Conservation (phyloP, 2,797 vertebrate species). For the Sparus aurata region DNA sequence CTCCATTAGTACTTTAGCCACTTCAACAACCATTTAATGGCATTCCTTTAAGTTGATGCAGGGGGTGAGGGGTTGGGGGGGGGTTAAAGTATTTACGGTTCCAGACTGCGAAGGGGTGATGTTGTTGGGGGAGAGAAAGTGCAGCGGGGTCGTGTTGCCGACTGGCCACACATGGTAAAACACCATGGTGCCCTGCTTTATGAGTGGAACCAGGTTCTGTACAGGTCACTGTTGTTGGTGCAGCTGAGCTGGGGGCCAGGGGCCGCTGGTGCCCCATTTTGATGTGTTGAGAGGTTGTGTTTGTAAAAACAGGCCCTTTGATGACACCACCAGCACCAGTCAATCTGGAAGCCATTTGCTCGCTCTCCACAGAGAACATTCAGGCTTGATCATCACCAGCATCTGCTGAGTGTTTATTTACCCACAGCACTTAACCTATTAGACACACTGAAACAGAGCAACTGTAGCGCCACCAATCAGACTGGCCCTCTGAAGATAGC, state of each 20-base stretch:
- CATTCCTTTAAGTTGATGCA: conserved; percentile 65
- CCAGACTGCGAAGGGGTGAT: conserved; percentile 57
- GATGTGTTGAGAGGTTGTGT: conserved; percentile 70
- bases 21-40: conserved; percentile 57
- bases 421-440: conserved; percentile 86
- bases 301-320: conserved; percentile 78
- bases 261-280: conserved; percentile 46
- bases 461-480: conserved; percentile 41
- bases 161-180: conserved; percentile 63
- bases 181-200: conserved; percentile 71
- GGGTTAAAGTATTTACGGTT: conserved; percentile 72
- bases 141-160: conserved; percentile 68
- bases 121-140: conserved; percentile 43
- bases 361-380: conserved; percentile 66
- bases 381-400: conserved; percentile 67
- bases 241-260: conserved; percentile 73
- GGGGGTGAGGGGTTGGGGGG: conserved; percentile 29
- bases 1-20: conserved; percentile 58
- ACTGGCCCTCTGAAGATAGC: conserved; percentile 29
- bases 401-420: conserved; percentile 91
- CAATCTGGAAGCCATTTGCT: conserved; percentile 83
- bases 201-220: conserved; percentile 63
- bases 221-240: conserved; percentile 77
- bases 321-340: conserved; percentile 62
- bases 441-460: conserved; percentile 74